Percentiles rank a stretch among this genome's conserved stretches.
Evolutionary conservation across 2,113 vertebrate species (phyloP).

Genomic region (Nothocercus julius): DNA sequence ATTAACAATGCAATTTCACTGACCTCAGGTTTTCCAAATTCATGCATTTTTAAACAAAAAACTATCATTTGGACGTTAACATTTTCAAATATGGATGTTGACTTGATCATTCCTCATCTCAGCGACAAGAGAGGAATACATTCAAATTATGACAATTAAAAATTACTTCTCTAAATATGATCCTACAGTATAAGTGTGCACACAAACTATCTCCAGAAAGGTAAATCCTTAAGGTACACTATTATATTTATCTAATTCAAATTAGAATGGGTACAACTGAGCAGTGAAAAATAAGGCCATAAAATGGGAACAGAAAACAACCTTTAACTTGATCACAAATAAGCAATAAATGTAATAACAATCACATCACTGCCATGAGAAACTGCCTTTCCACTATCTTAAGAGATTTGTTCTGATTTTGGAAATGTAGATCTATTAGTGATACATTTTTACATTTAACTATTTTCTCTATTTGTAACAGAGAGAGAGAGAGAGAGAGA

Average conservation of each 20-base stretch:
- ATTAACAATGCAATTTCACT: background rate
- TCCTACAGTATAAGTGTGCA: background rate
- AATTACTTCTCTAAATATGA: background rate
- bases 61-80: background rate
- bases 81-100: background rate
- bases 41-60: background rate
- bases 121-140: background rate
- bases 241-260: background rate
- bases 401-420: background rate
- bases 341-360: background rate
- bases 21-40: background rate
- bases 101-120: background rate
- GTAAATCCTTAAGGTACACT: background rate
- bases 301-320: background rate
- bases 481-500: too few relatives aligned
- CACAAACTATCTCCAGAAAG: background rate
- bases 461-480: background rate
- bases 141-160: background rate
- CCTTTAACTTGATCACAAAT: background rate
- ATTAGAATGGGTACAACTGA: background rate
- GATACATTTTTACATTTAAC: background rate
- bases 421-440: background rate
- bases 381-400: background rate
- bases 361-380: background rate
- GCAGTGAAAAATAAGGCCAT: background rate